Percentiles rank a stretch among this genome's conserved stretches.
phyloP scores from a whole-genome alignment of 2,113 vertebrate species.

The Sakesphorus luctuosus region DNA sequence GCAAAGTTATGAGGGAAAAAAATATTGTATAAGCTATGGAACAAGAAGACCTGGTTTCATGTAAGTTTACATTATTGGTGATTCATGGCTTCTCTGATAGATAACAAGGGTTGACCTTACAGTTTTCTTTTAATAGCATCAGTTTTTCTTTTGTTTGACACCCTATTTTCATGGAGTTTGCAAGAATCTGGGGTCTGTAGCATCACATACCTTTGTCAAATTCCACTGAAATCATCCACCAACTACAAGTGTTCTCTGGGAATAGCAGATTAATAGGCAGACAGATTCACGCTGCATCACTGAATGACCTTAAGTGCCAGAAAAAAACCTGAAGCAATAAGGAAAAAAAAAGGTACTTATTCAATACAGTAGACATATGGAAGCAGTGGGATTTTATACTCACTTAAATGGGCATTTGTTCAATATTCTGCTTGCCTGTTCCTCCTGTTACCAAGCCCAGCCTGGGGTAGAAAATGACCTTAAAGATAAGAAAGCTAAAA shows the following conservation, averaged over 20 bases:
- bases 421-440: neutral
- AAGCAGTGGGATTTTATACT: neutral
- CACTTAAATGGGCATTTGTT: neutral
- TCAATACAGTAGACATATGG: neutral
- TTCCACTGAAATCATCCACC: neutral
- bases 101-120: neutral
- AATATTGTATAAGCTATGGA: neutral
- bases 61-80: neutral
- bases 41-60: neutral
- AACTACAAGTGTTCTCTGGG: neutral
- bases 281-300: neutral
- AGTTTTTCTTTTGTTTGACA: neutral
- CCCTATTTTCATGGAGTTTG: neutral
- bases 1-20: neutral
- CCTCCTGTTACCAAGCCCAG: neutral
- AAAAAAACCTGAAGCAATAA: neutral
- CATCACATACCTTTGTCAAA: neutral
- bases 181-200: neutral
- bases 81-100: neutral
- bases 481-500: neutral
- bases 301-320: neutral
- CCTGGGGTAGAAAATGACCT: neutral
- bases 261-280: neutral
- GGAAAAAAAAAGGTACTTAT: neutral
- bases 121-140: neutral